phyloP scores from a whole-genome alignment of 1,140 invertebrate genomes.

The Drosophila subpulchrella region DNA sequence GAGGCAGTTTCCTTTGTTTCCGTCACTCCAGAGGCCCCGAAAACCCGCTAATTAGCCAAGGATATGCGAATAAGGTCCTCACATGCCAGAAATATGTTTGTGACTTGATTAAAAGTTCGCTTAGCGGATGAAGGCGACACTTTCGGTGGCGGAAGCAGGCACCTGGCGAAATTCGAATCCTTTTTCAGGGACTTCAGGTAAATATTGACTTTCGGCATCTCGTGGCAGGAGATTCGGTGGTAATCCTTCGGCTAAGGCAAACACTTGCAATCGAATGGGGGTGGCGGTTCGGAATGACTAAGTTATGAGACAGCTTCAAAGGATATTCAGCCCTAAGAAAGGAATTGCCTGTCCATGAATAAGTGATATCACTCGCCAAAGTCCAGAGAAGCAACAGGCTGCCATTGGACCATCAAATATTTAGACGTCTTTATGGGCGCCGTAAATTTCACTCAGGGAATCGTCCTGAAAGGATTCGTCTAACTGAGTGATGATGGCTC shows the following conservation, averaged over 20 bases:
- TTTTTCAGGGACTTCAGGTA: constrained; percentile 23
- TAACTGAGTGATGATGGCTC: constrained; percentile 49
- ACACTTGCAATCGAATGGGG: constrained; percentile 31
- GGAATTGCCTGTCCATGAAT: constrained; percentile 31
- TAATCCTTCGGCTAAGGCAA: constrained; percentile 54
- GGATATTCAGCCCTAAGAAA: constrained; percentile 15
- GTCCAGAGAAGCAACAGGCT: constrained; percentile 48
- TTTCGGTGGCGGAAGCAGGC: constrained; percentile 13
- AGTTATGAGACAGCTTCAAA: constrained; percentile 59
- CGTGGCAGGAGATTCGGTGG: constrained; percentile 15
- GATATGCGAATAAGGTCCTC: constrained; percentile 50
- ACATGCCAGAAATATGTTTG: constrained; percentile 51
- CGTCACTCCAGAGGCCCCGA: background rate
- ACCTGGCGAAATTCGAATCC: constrained; percentile 30
- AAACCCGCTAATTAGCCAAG: constrained; percentile 40
- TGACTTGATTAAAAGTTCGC: constrained; percentile 51
- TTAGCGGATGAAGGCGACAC: constrained; percentile 22
- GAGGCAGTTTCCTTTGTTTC: constrained; percentile 16
- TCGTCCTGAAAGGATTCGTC: constrained; percentile 39
- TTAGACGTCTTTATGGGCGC: constrained; percentile 44
- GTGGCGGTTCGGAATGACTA: constrained; percentile 47
- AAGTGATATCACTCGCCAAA: constrained; percentile 44
- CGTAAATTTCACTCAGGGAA: constrained; percentile 38
- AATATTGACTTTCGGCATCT: constrained; percentile 60
- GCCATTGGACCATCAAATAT: constrained; percentile 64